Base-by-base conservation (phyloP, 2,113 vertebrate genomes). In the Nannobrachium achirus region DNA sequence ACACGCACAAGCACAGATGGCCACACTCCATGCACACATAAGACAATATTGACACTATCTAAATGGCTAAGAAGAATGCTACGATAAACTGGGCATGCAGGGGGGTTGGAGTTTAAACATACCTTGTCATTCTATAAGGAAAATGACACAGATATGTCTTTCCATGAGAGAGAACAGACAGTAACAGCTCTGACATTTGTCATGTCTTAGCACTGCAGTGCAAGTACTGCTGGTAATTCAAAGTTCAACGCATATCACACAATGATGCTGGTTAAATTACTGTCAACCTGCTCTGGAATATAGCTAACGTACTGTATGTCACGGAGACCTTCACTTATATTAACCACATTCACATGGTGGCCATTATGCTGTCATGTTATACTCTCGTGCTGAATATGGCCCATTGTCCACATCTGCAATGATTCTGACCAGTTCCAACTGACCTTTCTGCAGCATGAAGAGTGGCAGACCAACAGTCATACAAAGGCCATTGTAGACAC, bases 361-460 rank as follows among this genome's bases (percentile, higher is more conserved):
- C n/a, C n/a, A n/a, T n/a, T n/a, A n/a, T n/a, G n/a, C n/a, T n/a
- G n/a, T n/a, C n/a, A n/a, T n/a, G n/a, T n/a, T n/a, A n/a, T n/a
- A n/a, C n/a, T n/a, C n/a, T n/a, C n/a, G n/a, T n/a, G n/a, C n/a
- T n/a, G n/a, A n/a, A n/a, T n/a, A n/a, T n/a, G n/a, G n/a, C n/a
- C n/a, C n/a, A n/a, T n/a, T n/a, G n/a, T n/a, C n/a, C n/a, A n/a
- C n/a, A n/a, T n/a, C n/a, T n/a, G 25, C 25, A 33, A 33, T 33
- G 25, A 33, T 33, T 33, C 25, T 33, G 25, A 44, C 40, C 46
- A 66, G 66, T 41, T 19, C 33, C 66, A 4, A 56, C 56, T 58
- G 51, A 74, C 63, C 72, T 60, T 33, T 46, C 44, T 67, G 56
- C 33, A 65, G 46, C 55, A 69, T 40, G 39, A 45, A 42, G 8